These are phyloP conservation scores for Cephalotes varians DNA, from an alignment of 2,888 invertebrate genomes.

Conservation along the genomic window DNA sequence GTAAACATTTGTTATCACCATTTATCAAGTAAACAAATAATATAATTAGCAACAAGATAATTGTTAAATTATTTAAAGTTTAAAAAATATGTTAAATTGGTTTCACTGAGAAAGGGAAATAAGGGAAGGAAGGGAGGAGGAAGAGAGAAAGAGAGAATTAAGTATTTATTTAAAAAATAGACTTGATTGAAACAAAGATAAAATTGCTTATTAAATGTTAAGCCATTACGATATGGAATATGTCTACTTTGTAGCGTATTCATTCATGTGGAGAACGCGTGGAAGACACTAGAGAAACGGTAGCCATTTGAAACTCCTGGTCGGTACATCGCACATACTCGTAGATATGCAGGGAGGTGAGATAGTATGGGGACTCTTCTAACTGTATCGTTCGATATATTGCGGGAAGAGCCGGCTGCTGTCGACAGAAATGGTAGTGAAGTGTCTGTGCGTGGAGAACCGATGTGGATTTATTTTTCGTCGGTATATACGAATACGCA, in stretches of 20 bases:
- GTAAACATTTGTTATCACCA: not conserved
- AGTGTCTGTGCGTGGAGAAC: constrained; percentile 26
- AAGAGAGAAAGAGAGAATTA: not conserved
- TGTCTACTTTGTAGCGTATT: not conserved
- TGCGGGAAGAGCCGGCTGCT: constrained; percentile 70
- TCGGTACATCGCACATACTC: constrained; percentile 41
- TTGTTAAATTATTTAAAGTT: not conserved
- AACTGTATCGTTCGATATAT: constrained; percentile 74
- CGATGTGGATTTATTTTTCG: constrained; percentile 41
- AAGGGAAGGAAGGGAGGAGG: not conserved
- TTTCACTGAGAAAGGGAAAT: not conserved
- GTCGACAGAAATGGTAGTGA: constrained; percentile 59
- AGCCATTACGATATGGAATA: not conserved
- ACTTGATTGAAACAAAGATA: not conserved
- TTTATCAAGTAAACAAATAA: not conserved
- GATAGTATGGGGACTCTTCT: constrained; percentile 22
- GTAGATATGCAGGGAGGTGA: constrained; percentile 53
- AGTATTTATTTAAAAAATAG: not conserved
- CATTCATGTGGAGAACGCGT: not conserved
- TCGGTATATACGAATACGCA: constrained; percentile 23
- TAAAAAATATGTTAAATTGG: not conserved
- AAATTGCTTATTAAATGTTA: not conserved
- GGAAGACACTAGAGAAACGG: constrained; percentile 44
- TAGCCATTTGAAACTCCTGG: constrained; percentile 68
- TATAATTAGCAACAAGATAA: not conserved